Evolutionary conservation across 2,113 vertebrate genomes (phyloP), one percentile per base, ranked within the genome.

Genomic region (Mionectes macconnelli): DNA sequence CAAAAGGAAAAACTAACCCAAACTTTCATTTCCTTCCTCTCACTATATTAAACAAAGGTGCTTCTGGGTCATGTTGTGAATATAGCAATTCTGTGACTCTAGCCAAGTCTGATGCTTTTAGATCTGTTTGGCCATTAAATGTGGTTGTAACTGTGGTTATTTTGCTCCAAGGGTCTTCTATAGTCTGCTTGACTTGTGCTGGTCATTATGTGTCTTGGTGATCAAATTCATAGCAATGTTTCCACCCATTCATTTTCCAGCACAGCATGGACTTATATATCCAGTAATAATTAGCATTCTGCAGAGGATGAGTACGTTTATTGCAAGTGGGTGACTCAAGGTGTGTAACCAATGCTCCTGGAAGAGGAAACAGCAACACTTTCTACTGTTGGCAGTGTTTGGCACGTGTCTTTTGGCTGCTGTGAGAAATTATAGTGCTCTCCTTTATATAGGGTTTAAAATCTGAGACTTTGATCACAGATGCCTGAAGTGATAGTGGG

Each of bases 241-340:
- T 90, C 69, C 45, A 90, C 27, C 69, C 94, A 70, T 90, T 84
- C 30, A 35, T 22, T 83, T 88, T 44, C 66, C 80, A 45, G 89
- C 52, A 80, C 15, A 55, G 50, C 73, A 39, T 35, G 75, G 50
- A 82, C 44, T 60, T 73, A 22, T 40, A 45, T 50, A 57, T 72
- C 74, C 33, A 80, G 35, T 72, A 82, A 72, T 79, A 66, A 68
- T 83, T 96, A 83, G 28, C 13, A 50, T 78, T 86, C 47, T 67
- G n/a, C n/a, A 35, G 77, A 49, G 82, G 96, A 68, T 90, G 93
- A 94, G 47, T 73, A 28, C 31, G 12, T 68, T 95, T 76, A 77
- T 62, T 83, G 27, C 45, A 92, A 68, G n/a, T 66, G 78, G 20
- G 45, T 45, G 35, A 81, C 66, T 87, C 76, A 67, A 73, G 90